Evolutionary conservation across 2,113 vertebrate species (phyloP), one percentile per base, ranked within the genome.

Genomic region (Hepsetus odoe): DNA sequence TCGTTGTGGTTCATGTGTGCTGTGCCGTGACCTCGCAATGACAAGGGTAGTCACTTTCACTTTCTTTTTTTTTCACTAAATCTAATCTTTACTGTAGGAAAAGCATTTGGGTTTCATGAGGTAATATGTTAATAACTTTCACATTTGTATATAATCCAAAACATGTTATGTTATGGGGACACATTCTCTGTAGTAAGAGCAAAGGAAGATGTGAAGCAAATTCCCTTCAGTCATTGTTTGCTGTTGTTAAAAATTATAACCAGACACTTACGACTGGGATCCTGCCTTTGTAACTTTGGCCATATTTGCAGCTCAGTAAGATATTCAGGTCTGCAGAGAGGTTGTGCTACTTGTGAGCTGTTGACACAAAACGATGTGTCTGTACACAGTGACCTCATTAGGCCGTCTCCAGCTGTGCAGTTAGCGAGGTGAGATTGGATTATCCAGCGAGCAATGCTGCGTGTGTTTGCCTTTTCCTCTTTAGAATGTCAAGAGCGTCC

Each of bases 361-460:
- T 76, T 76, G 77, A 72, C 79, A 78, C 75, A 44, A 59, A 74
- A 62, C 73, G 77, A 79, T 58, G 73, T 79, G 80, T 51, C 59
- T 35, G 33, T 68, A 67, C 80, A 84, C 14, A 22, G 35, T 76
- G 69, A 80, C 77, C 77, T 69, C 83, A 82, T 82, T 80, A 82
- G 53, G 44, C 53, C 65, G 76, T 66, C 51, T 73, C 66, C 79
- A 81, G 77, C 80, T 77, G 77, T 73, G 74, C 62, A 28, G 83
- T 84, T 80, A 73, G 77, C 68, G 83, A 79, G 68, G 73, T 62
- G 70, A 55, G 44, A 69, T n/a, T 72, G 72, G 72, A 76, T 85
- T 80, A 79, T 80, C 77, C 72, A 24, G 38, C 26, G 44, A 42
- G 71, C 46, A 51, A 80, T 61, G 61, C 59, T 33, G 71, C 56